A percentile compares a stretch with the other conserved stretches of the same genome.
Conservation (phyloP, 2,113 vertebrate species). For the Perca flavescens region DNA sequence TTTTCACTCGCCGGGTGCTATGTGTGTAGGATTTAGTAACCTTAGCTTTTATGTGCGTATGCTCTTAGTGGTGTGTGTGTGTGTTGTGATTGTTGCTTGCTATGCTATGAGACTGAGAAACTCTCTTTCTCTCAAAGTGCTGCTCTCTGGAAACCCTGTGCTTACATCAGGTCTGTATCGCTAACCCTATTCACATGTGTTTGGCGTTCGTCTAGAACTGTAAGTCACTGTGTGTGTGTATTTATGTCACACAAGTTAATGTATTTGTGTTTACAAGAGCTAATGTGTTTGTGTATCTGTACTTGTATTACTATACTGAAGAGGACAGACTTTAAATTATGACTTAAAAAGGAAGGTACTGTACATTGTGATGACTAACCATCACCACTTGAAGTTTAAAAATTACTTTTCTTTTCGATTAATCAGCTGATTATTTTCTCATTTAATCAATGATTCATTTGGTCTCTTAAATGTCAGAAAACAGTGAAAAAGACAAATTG, state of each 20-base stretch:
- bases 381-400: background rate
- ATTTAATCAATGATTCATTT: background rate
- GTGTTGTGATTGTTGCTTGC: slow-evolving; percentile 66
- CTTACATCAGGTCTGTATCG: slow-evolving; percentile 87
- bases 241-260: slow-evolving; percentile 29
- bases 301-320: slow-evolving; percentile 71
- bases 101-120: slow-evolving; percentile 79
- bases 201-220: slow-evolving; percentile 60
- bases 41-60: slow-evolving; percentile 47
- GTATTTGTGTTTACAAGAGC: slow-evolving; percentile 59
- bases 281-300: slow-evolving; percentile 45
- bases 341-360: background rate
- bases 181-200: slow-evolving; percentile 74
- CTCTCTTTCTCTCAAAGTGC: slow-evolving; percentile 85
- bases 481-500: background rate
- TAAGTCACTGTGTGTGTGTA: slow-evolving; percentile 57
- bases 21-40: slow-evolving; percentile 49
- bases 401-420: background rate
- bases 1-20: slow-evolving; percentile 38
- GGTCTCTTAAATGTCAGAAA: background rate
- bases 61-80: slow-evolving; percentile 39
- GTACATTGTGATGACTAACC: background rate
- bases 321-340: slow-evolving; percentile 40
- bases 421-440: background rate
- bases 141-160: slow-evolving; percentile 86